These are phyloP conservation scores for Pristionchus fissidentatus DNA, from an alignment of 2,888 invertebrate species.

Conservation along the genomic window DNA sequence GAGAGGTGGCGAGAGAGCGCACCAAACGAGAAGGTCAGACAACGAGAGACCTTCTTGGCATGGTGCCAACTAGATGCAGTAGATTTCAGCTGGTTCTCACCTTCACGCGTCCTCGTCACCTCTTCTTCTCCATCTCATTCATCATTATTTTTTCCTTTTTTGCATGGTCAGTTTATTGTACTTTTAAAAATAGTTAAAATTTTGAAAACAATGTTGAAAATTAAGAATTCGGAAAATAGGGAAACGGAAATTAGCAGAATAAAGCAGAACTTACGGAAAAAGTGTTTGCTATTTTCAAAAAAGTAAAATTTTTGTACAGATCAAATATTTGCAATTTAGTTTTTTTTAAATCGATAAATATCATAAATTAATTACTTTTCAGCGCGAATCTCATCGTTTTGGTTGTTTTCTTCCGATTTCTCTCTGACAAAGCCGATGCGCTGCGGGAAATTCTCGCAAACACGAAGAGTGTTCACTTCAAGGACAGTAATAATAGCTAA, in stretches of 20 bases:
- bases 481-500: conserved; percentile 51
- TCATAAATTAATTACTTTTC: conserved; percentile 45
- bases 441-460: conserved; percentile 58
- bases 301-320: no score
- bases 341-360: not conserved
- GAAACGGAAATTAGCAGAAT: no score
- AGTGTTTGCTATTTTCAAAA: no score
- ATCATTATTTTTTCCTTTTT: conserved; percentile 44
- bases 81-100: conserved; percentile 24
- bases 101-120: conserved; percentile 41
- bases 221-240: no score
- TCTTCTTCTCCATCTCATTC: conserved; percentile 43
- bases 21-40: no score
- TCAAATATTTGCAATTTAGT: not conserved
- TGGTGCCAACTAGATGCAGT: not conserved
- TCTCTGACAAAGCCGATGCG: conserved; percentile 57
- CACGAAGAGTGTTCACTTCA: conserved; percentile 63
- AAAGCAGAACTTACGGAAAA: no score
- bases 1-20: no score
- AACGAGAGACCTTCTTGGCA: no score
- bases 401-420: conserved; percentile 55
- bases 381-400: conserved; percentile 57
- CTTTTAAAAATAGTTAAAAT: not conserved
- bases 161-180: conserved; percentile 14
- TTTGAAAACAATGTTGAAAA: no score